phyloP scores from a whole-genome alignment of 1,140 invertebrate genomes.

The Penaeus chinensis region DNA sequence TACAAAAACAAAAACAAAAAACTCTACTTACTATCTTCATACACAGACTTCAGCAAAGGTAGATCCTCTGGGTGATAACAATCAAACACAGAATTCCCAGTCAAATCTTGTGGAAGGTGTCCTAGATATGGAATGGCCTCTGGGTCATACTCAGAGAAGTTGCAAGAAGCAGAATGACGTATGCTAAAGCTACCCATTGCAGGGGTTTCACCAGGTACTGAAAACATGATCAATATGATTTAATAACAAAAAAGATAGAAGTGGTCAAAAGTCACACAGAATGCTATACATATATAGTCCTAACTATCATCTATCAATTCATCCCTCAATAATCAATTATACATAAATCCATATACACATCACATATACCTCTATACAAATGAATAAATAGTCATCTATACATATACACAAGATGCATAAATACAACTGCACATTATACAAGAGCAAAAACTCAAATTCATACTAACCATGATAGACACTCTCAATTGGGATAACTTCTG shows the following conservation, averaged over 20 bases:
- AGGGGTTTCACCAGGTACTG: slow-evolving; percentile 65
- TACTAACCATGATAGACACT: slow-evolving; percentile 54
- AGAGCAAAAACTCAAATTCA: neutral
- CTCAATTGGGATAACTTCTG: slow-evolving; percentile 59
- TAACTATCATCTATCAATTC: too few species aligned
- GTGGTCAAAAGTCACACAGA: too few species aligned
- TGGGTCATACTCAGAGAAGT: slow-evolving; percentile 80
- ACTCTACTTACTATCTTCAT: slow-evolving; percentile 79
- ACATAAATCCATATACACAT: too few species aligned
- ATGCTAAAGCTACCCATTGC: slow-evolving; percentile 76
- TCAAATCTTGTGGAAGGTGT: slow-evolving; percentile 88
- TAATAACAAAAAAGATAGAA: neutral
- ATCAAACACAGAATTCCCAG: slow-evolving; percentile 83
- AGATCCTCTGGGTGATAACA: slow-evolving; percentile 91
- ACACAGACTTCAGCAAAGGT: slow-evolving; percentile 81
- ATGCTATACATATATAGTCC: too few species aligned
- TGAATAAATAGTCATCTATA: too few species aligned
- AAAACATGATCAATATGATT: neutral
- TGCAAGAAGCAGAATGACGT: slow-evolving; percentile 80
- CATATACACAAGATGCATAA: too few species aligned
- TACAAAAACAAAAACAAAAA: neutral
- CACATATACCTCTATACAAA: too few species aligned
- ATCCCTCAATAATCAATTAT: too few species aligned
- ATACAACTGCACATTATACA: neutral
- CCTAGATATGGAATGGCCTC: slow-evolving; percentile 85